These are phyloP conservation scores for Ostrea denselamellosa DNA, from an alignment of 1,140 invertebrate species.

Conservation along the genomic window DNA sequence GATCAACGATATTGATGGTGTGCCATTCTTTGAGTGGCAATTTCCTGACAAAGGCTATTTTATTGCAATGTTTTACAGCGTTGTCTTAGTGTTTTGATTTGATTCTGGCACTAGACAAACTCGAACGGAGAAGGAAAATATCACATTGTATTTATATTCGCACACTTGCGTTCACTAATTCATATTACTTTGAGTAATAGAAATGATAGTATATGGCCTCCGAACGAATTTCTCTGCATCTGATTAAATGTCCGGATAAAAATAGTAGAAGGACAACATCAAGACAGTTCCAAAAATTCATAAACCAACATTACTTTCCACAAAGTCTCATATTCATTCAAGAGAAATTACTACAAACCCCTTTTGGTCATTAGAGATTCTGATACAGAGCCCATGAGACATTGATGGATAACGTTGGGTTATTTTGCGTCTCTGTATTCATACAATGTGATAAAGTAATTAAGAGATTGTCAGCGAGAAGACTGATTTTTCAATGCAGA, in stretches of 20 bases:
- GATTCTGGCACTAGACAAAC: not conserved
- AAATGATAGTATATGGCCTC: too few species aligned
- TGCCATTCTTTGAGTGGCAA: not conserved
- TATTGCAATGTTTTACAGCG: not conserved
- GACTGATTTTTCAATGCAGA: slow-evolving; percentile 17
- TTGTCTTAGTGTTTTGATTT: not conserved
- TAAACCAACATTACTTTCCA: too few species aligned
- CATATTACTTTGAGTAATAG: too few species aligned
- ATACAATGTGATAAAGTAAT: slow-evolving; percentile 30
- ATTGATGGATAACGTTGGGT: not conserved
- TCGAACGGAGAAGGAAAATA: not conserved
- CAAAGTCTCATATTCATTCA: too few species aligned
- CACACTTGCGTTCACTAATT: too few species aligned
- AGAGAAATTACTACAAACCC: not conserved
- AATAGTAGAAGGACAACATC: too few species aligned
- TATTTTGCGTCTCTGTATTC: not conserved
- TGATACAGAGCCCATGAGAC: not conserved
- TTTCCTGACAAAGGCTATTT: slow-evolving; percentile 22
- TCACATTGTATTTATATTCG: too few species aligned
- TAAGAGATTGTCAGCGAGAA: slow-evolving; percentile 35
- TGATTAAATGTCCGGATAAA: too few species aligned
- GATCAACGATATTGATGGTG: slow-evolving; percentile 3
- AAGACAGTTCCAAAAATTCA: too few species aligned
- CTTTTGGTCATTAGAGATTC: not conserved
- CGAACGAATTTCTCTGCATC: too few species aligned